Conservation (phyloP, 2,888 invertebrate genomes). For the Dasypolia templi region DNA sequence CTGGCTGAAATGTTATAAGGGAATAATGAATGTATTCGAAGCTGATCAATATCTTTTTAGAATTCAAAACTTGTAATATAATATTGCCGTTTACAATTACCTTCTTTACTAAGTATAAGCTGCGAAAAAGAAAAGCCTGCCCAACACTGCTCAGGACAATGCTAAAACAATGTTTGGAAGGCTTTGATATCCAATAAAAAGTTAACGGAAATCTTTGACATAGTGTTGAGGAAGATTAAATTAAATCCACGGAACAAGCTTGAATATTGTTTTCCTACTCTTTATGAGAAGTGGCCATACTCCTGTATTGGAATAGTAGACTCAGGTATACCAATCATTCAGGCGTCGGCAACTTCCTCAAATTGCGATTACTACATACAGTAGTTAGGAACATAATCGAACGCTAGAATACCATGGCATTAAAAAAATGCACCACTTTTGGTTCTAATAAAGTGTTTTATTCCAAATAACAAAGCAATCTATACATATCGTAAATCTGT, state of each 20-base stretch:
- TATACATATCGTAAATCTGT: no score
- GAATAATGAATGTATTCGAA: not conserved
- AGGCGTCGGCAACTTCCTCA: not conserved
- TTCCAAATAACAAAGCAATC: not conserved
- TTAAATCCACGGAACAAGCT: not conserved
- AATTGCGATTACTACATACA: not conserved
- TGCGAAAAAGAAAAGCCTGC: not conserved
- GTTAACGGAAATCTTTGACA: not conserved
- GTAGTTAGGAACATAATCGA: not conserved
- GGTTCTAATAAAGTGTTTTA: not conserved
- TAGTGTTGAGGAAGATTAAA: no score
- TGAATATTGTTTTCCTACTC: not conserved
- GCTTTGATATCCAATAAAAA: not conserved
- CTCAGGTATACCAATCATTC: not conserved
- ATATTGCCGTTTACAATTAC: not conserved
- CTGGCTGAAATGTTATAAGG: not conserved
- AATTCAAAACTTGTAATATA: not conserved
- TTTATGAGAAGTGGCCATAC: not conserved
- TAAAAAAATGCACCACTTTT: not conserved
- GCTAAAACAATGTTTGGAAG: not conserved
- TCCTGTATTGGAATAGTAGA: not conserved
- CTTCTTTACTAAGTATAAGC: not conserved
- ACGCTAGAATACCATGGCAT: not conserved
- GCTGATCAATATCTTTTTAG: not conserved
- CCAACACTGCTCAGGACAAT: not conserved